Evolutionary conservation across 2,888 invertebrate genomes (phyloP), one percentile per base, ranked within the genome.

Genomic region (Helleia helle): DNA sequence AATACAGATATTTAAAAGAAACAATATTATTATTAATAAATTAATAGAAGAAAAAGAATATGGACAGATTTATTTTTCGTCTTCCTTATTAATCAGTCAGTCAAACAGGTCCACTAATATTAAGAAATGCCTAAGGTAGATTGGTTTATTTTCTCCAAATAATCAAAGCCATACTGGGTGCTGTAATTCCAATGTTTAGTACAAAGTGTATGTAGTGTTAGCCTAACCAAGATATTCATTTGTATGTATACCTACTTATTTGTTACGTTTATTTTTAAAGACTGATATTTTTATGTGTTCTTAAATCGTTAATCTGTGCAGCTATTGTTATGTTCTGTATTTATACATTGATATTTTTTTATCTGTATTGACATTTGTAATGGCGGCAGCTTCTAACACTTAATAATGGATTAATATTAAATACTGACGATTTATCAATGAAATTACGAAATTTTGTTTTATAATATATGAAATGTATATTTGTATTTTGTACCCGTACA

Each of bases 201-300:
- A 71, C 65, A 73, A 70, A 66, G 51, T 44, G 53, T 55, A 50
- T 58, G n/a, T n/a, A n/a, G n/a, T n/a, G 44, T 59, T 65, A 50
- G 48, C 55, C 51, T 53, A 62, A 40, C 47, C 40, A 40, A 40
- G 40, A 49, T 42, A 48, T 52, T 49, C 37, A 48, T 47, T 45
- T 58, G 49, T 52, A 49, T 54, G 57, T 38, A 39, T 49, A 46
- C 48, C n/a, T n/a, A n/a, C n/a, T 53, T 56, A 49, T 60, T 48
- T 44, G 40, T 50, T 56, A 45, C 6, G 49, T 52, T 55, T 52
- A 43, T 55, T 42, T 52, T 47, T 56, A 54, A 74, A 77, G 79
- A 80, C 79, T 80, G 79, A 79, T 74, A 59, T 59, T 63, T 63
- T 59, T 61, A 54, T 59, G 59, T 65, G 61, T 62, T 62, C 50